Base-by-base conservation (phyloP, 2,113 vertebrate species). In the Embiotoca jacksoni region DNA sequence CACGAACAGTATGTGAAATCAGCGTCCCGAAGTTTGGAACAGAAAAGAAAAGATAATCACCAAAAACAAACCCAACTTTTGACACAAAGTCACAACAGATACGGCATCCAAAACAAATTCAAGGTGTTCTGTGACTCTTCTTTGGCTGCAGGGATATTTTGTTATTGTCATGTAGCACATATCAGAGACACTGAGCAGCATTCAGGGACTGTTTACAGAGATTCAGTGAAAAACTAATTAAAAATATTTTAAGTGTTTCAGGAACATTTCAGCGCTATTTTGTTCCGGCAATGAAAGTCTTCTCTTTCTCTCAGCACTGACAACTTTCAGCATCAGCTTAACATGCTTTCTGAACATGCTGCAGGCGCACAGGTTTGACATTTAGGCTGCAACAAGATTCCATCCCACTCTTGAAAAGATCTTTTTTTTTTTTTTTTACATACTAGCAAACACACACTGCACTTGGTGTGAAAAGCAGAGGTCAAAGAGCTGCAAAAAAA, bases 401-500 rank as follows among this genome's bases (percentile, higher is more conserved):
- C 61, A 75, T 81, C 13, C 4, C 33, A 39, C 44, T 55, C 31
- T 23, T 37, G 32, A 70, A 73, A 8, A 47, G 31, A 68, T 50
- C 62, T 36, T 66, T 37, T 39, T 23, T 56, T 32, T 37, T 32
- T 32, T 36, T 54, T 69, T 84, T 69, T 56, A 55, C 15, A 3
- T 13, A 32, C 57, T 44, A 13, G 47, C 56, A 52, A 63, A 74
- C 60, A 15, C 56, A 68, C 2, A 49, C 31, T 31, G 32, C 61
- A 54, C 62, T 71, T 15, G 65, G 53, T 80, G 65, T 87, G 64
- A 81, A 82, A 82, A 56, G 49, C 72, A 67, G 64, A 77, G 75
- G 85, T 88, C 83, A 89, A 79, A 87, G 82, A 67, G 61, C 81
- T 56, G 47, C 69, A 7, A 72, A 67, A 79, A 23, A 23, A 23